phyloP scores from a whole-genome alignment of 2,888 invertebrate genomes.

The Rutpela maculata region DNA sequence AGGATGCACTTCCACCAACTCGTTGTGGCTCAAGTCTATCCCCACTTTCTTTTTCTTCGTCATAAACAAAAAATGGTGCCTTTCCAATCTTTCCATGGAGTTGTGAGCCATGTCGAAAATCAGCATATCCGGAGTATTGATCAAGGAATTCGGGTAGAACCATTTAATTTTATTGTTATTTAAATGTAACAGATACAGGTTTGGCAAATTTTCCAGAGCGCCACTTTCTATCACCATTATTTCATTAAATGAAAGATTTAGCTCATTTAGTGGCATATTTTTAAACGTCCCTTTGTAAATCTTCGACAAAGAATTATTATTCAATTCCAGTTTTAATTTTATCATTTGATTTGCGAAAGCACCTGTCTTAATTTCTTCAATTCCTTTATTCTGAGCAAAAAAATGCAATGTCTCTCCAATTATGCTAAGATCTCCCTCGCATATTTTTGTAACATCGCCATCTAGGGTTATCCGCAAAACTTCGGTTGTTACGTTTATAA shows the following conservation, averaged over 20 bases:
- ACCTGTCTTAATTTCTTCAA: conserved; percentile 38
- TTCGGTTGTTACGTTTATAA: neutral
- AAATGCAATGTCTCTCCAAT: conserved; percentile 23
- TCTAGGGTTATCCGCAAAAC: conserved; percentile 9
- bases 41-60: conserved; percentile 30
- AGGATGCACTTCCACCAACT: conserved; percentile 34
- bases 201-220: conserved; percentile 33
- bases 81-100: conserved; percentile 31
- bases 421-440: conserved; percentile 29
- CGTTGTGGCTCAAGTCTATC: conserved; percentile 37
- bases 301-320: conserved; percentile 20
- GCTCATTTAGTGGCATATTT: conserved; percentile 21
- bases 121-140: conserved; percentile 38
- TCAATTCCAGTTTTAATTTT: conserved; percentile 9
- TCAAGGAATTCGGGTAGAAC: conserved; percentile 32
- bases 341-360: conserved; percentile 35
- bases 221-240: conserved; percentile 35
- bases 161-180: conserved; percentile 30
- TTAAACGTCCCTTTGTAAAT: conserved; percentile 30
- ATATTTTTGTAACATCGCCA: conserved; percentile 17
- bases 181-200: conserved; percentile 33
- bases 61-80: conserved; percentile 38
- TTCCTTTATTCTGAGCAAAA: neutral
- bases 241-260: conserved; percentile 33
- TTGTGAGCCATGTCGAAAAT: conserved; percentile 39